phyloP scores from a whole-genome alignment of 2,797 vertebrate species.

The Typhlichthys subterraneus region DNA sequence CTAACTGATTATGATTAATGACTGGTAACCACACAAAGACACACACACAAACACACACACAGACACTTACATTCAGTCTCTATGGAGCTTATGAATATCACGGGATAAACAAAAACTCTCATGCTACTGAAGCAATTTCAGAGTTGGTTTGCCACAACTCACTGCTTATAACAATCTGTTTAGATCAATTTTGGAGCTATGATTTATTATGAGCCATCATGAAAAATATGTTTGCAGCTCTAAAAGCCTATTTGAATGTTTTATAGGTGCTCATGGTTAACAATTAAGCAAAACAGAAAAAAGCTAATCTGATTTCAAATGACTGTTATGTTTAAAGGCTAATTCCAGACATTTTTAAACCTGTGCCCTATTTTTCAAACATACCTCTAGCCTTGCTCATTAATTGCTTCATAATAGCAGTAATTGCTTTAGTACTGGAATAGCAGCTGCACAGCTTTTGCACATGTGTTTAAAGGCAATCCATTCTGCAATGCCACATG shows the following conservation, averaged over 20 bases:
- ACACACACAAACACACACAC: slow-evolving; percentile 40
- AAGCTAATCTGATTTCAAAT: slow-evolving; percentile 58
- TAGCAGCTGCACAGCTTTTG: too few species aligned
- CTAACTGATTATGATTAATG: slow-evolving; percentile 67
- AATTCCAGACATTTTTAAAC: slow-evolving; percentile 26
- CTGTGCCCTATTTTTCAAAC: slow-evolving; percentile 28
- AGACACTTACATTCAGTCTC: slow-evolving; percentile 15
- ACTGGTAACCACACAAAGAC: slow-evolving; percentile 30
- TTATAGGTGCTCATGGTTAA: slow-evolving; percentile 17
- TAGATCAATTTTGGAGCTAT: slow-evolving; percentile 50
- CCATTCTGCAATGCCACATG: too few species aligned
- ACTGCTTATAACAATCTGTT: slow-evolving; percentile 47
- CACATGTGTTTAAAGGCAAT: too few species aligned
- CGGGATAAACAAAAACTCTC: slow-evolving; percentile 31
- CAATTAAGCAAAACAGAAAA: slow-evolving; percentile 47
- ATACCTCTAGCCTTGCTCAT: too few species aligned
- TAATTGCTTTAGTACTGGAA: too few species aligned
- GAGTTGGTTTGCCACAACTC: slow-evolving; percentile 48
- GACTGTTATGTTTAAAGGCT: slow-evolving; percentile 56
- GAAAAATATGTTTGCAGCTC: slow-evolving; percentile 35
- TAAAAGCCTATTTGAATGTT: slow-evolving; percentile 43
- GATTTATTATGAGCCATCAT: slow-evolving; percentile 59
- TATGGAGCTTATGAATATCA: slow-evolving; percentile 26
- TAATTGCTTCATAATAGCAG: too few species aligned
- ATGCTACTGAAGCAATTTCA: slow-evolving; percentile 35